Base-by-base conservation (phyloP, 2,888 invertebrate genomes). In the Dexiosoma caninum region DNA sequence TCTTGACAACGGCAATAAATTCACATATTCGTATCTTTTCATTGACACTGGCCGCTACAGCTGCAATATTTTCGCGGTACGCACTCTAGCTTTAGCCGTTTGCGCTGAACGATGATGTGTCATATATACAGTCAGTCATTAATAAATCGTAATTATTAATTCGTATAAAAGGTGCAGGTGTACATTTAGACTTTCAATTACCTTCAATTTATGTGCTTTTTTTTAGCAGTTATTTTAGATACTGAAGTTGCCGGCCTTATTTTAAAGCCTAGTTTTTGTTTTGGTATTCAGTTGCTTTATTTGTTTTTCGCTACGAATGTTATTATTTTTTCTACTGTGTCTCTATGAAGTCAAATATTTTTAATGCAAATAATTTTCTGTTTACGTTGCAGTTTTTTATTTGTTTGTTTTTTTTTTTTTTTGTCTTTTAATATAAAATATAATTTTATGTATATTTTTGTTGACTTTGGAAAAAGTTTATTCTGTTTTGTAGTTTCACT, bases 401-500 rank as follows among this genome's bases (percentile, higher is more conserved):
- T n/a, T n/a, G n/a, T n/a, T n/a, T n/a, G n/a, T n/a, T n/a, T n/a
- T n/a, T n/a, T n/a, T n/a, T n/a, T n/a, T n/a, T n/a, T n/a, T n/a
- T n/a, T n/a, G n/a, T n/a, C n/a, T n/a, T n/a, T n/a, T n/a, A n/a
- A n/a, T n/a, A n/a, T n/a, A n/a, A n/a, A n/a, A n/a, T n/a, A n/a
- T n/a, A n/a, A n/a, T n/a, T n/a, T n/a, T 27, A 27, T 6, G 6
- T 27, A 27, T 5, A n/a, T 55, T 60, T 60, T 40, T 60, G 37
- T 51, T 60, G 30, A 40, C 40, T 53, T 42, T 62, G 16, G 40
- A 21, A 62, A 60, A 32, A 44, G 21, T 71, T 51, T 51, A 5
- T 40, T 21, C 14, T 32, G 19, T 53, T n/a, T 42, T 62, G 10
- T 23, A 53, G 42, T 71, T 71, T 71, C 42, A 71, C 42, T 71